These are phyloP conservation scores for Athene cunicularia DNA, from an alignment of 2,113 vertebrate genomes.

Conservation along the genomic window DNA sequence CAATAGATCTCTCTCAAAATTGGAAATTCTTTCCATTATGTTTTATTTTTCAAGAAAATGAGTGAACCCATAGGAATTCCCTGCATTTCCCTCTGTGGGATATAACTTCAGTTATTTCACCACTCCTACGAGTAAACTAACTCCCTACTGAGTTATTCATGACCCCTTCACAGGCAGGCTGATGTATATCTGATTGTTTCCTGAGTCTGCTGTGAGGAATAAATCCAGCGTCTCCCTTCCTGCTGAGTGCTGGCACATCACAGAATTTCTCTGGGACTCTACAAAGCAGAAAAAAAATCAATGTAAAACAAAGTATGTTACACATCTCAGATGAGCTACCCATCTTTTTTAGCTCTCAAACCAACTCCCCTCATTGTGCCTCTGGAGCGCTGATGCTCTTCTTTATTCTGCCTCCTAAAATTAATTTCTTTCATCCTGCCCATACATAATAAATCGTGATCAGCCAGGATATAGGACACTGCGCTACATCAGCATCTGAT, in stretches of 20 bases:
- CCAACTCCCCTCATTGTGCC: background rate
- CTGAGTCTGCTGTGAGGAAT: background rate
- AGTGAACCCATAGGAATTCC: background rate
- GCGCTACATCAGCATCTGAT: accelerated
- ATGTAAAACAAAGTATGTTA: background rate
- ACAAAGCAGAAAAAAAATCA: background rate
- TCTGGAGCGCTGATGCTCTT: background rate
- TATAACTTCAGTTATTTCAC: background rate
- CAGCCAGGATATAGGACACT: background rate
- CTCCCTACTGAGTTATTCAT: background rate
- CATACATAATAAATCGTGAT: background rate
- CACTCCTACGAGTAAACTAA: background rate
- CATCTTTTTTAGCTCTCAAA: background rate
- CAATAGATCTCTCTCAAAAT: background rate
- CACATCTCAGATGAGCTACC: background rate
- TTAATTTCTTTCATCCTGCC: background rate
- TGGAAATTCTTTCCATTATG: background rate
- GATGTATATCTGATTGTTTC: background rate
- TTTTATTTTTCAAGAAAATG: background rate
- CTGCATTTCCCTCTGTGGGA: background rate
- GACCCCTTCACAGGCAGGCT: background rate
- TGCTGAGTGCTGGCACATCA: background rate
- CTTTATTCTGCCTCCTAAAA: background rate
- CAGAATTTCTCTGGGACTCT: background rate
- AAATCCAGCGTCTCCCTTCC: background rate